A percentile compares a stretch with the other conserved stretches of the same genome.
phyloP scores from a whole-genome alignment of 2,797 vertebrate species.

The Siniperca scherzeri region DNA sequence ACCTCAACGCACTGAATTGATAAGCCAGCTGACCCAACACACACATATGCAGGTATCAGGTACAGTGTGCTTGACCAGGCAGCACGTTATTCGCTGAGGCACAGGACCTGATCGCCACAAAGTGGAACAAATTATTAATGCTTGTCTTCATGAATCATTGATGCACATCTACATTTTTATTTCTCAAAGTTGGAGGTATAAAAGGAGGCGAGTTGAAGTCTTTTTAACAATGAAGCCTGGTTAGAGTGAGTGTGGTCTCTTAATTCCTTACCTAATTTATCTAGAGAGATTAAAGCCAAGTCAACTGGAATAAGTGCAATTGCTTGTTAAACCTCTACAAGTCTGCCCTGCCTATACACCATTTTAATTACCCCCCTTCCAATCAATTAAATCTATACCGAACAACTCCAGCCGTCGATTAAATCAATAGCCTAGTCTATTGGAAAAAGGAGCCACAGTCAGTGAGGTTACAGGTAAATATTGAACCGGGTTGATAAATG shows the following conservation, averaged over 20 bases:
- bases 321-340: conserved; percentile 73
- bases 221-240: conserved; percentile 30
- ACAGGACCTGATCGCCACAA: conserved; percentile 38
- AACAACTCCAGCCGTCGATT: conserved; percentile 69
- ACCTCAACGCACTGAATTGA: conserved; percentile 47
- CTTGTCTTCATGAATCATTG: conserved; percentile 69
- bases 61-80: conserved; percentile 43
- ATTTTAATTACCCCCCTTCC: conserved; percentile 46
- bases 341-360: conserved; percentile 48
- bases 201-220: conserved; percentile 20
- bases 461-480: conserved; percentile 70
- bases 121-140: conserved; percentile 71
- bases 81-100: conserved; percentile 47
- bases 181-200: conserved; percentile 33
- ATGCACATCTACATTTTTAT: conserved; percentile 66
- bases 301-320: conserved; percentile 65
- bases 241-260: conserved; percentile 18
- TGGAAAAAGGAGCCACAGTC: conserved; percentile 58
- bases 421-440: conserved; percentile 66
- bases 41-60: conserved; percentile 21
- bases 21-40: conserved; percentile 33
- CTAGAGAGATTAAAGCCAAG: conserved; percentile 61
- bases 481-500: conserved; percentile 75
- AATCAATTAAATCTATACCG: conserved; percentile 76
- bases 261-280: conserved; percentile 69